Conservation (phyloP, 1,140 invertebrate genomes). For the Nasonia longicornis region DNA sequence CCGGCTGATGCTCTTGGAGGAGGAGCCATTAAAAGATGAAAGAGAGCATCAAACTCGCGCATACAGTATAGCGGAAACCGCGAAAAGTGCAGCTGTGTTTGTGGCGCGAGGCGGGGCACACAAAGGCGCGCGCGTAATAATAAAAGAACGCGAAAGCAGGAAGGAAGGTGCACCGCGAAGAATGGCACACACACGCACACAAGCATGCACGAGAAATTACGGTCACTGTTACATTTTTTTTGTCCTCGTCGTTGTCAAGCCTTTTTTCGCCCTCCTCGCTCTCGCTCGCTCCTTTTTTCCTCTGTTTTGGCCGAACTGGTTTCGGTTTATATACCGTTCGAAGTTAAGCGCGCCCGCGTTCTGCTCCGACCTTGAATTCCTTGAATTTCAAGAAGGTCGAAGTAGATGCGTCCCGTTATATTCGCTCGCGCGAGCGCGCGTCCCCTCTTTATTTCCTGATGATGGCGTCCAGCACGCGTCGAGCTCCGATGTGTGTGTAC, state of each 20-base stretch:
- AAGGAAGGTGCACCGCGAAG: conserved; percentile 15
- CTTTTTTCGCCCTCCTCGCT: neutral
- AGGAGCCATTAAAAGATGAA: conserved; percentile 41
- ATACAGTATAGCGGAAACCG: conserved; percentile 1
- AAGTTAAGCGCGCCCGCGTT: conserved; percentile 44
- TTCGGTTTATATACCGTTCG: conserved; percentile 40
- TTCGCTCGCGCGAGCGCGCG: conserved; percentile 7
- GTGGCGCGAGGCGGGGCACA: neutral
- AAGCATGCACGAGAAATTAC: conserved; percentile 30
- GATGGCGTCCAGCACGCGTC: neutral
- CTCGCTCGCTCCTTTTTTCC: conserved; percentile 20
- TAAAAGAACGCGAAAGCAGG: conserved; percentile 22
- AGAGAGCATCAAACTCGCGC: conserved; percentile 6
- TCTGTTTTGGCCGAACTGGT: conserved; percentile 41
- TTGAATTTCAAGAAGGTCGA: conserved; percentile 54
- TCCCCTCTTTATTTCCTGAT: conserved; percentile 1
- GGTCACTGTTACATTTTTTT: conserved; percentile 46
- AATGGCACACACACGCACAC: conserved; percentile 8
- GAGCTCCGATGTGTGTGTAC: neutral
- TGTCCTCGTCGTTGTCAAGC: neutral
- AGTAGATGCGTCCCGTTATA: conserved; percentile 45
- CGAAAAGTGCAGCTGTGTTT: conserved; percentile 28
- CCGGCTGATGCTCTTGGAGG: neutral
- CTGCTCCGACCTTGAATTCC: conserved; percentile 50
- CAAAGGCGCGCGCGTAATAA: conserved; percentile 3